phyloP scores from a whole-genome alignment of 2,888 invertebrate genomes.

The Drosophila hamatofila region DNA sequence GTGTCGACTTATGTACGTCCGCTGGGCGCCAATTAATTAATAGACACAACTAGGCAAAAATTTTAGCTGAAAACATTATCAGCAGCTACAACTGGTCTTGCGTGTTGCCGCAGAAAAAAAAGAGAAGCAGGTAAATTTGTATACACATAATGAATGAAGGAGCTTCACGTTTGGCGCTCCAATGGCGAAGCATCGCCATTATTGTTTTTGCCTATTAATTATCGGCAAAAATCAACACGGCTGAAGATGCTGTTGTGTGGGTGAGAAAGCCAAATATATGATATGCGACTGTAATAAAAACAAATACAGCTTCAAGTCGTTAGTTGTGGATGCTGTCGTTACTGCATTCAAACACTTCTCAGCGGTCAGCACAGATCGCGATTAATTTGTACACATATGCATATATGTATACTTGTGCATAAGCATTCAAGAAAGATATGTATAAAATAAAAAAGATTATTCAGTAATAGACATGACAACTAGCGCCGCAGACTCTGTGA shows the following conservation, averaged over 20 bases:
- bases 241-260: conserved; percentile 50
- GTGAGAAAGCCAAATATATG: conserved; percentile 39
- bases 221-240: conserved; percentile 52
- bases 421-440: neutral
- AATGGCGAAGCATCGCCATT: conserved; percentile 43
- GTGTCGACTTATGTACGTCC: conserved; percentile 12
- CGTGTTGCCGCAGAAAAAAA: conserved; percentile 51
- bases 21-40: conserved; percentile 74
- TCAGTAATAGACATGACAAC: conserved; percentile 21
- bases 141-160: conserved; percentile 48
- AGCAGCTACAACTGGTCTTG: conserved; percentile 38
- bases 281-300: conserved; percentile 41
- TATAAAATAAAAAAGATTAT: neutral
- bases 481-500: conserved; percentile 11
- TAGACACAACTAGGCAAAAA: conserved; percentile 65
- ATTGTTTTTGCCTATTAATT: conserved; percentile 72
- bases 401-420: neutral
- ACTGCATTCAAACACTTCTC: conserved; percentile 9
- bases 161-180: conserved; percentile 18
- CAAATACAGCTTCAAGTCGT: conserved; percentile 40
- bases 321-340: conserved; percentile 37
- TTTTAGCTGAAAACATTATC: conserved; percentile 15
- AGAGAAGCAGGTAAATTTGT: conserved; percentile 71
- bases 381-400: conserved; percentile 44
- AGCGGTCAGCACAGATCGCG: conserved; percentile 45